These are phyloP conservation scores for Catocala fraxini DNA, from an alignment of 2,888 invertebrate genomes.

Conservation along the genomic window DNA sequence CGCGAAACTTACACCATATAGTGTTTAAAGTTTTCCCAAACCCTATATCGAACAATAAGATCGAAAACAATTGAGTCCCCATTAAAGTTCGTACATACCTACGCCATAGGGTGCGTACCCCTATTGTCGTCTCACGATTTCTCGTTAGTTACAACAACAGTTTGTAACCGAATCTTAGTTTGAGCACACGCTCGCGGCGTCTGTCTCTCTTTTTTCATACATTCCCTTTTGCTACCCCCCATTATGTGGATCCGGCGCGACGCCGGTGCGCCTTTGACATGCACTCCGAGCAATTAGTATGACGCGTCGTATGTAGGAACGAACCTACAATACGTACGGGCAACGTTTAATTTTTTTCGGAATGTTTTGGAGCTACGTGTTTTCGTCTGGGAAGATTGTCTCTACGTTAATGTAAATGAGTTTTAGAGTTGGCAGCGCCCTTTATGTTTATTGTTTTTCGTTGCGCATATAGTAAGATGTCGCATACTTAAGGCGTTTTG, in stretches of 20 bases:
- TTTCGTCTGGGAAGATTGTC: conserved; percentile 7
- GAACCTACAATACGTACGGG: conserved; percentile 48
- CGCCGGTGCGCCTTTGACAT: conserved; percentile 86
- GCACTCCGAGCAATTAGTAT: conserved; percentile 86
- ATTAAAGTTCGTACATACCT: conserved; percentile 27
- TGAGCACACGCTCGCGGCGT: conserved; percentile 65
- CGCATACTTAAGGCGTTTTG: no score
- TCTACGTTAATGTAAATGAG: neutral
- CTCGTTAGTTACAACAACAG: conserved; percentile 70
- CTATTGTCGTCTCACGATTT: conserved; percentile 59
- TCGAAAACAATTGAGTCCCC: conserved; percentile 37
- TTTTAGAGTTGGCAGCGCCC: no score
- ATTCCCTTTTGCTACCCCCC: conserved; percentile 77
- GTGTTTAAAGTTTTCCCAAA: conserved; percentile 11
- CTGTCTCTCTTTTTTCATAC: conserved; percentile 77
- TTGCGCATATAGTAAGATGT: no score
- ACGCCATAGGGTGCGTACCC: conserved; percentile 20
- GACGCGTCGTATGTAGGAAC: conserved; percentile 64
- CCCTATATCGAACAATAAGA: conserved; percentile 26
- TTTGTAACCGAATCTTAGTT: conserved; percentile 80
- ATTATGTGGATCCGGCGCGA: conserved; percentile 85
- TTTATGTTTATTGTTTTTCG: no score
- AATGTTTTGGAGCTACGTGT: conserved; percentile 34
- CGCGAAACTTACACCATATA: no score
- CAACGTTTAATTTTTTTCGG: conserved; percentile 41